These are phyloP conservation scores for Oasisia sp. DNA, from an alignment of 2,888 invertebrate genomes.

Conservation along the genomic window DNA sequence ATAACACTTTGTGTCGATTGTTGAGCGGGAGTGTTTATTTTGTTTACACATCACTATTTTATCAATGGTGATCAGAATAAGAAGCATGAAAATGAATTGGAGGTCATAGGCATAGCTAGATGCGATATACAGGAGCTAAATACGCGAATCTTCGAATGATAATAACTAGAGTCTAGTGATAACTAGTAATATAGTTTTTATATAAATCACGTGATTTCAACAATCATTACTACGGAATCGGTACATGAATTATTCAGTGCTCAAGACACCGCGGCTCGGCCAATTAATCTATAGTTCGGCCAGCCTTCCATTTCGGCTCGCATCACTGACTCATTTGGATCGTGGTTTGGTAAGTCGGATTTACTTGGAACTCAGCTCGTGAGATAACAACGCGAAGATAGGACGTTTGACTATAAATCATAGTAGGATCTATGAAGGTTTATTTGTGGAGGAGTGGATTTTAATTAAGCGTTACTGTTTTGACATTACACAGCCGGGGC, in stretches of 20 bases:
- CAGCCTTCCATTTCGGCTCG: neutral
- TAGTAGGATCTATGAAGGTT: neutral
- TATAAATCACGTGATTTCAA: neutral
- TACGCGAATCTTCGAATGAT: no score
- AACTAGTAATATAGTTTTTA: neutral
- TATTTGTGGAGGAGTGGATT: neutral
- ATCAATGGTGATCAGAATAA: no score
- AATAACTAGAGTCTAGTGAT: no score
- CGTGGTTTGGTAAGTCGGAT: neutral
- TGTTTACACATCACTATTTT: no score
- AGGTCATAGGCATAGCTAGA: no score
- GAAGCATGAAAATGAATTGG: no score
- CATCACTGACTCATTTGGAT: neutral
- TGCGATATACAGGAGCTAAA: no score
- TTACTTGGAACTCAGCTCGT: neutral
- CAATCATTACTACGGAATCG: neutral
- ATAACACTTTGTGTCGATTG: no score
- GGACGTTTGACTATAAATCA: neutral
- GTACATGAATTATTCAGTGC: constrained; percentile 3
- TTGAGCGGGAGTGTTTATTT: no score
- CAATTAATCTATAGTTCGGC: neutral
- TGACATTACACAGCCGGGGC: neutral
- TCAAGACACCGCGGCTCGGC: neutral
- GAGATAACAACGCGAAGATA: neutral
- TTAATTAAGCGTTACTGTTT: neutral